Evolutionary conservation across 1,140 invertebrate genomes (phyloP), one percentile per base, ranked within the genome.

Genomic region (Brachionus calyciflorus): DNA sequence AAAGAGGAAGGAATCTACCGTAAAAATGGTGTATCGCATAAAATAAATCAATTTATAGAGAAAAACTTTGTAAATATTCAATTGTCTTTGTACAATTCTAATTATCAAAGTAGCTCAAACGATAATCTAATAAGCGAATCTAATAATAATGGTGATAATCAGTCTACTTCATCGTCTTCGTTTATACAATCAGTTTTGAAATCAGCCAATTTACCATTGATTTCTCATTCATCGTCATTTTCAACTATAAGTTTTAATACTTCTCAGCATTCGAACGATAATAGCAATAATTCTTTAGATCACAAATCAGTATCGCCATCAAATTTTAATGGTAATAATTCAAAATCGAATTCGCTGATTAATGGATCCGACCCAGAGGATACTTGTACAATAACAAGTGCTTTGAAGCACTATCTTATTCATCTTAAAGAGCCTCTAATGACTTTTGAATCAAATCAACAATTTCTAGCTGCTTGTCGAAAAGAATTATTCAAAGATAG

Each of bases 1-100:
- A 49, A 76, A 60, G 73, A 76, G 48, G 49, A 55, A 12, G 73
- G 73, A 1, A 76, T 76, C 14, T 76, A 76, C 30, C 26, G 73
- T 14, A 76, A 76, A 60, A 76, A 63, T 21, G 73, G 73, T 7
- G 73, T 76, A n/a, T 44, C 49, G 2, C 73, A 55, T 24, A 55
- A 76, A 44, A 76, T 57, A 30, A 46, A 12, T 17, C 14, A 21
- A 30, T 76, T 76, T 76, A 46, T 76, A 28, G 53, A 76, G 28
- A 21, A 21, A 55, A 55, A 73, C 30, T 55, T 73, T 73, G 55
- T 55, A 1, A 73, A 51, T 10, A 73, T 51, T 12, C 55, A 60
- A 37, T 33, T 30, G 12, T 60, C 55, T n/a, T 17, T 60, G 10
- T 41, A 37, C 19, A 33, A 12, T 9, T 19, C 9, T 37, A 33